phyloP scores from a whole-genome alignment of 2,113 vertebrate species.

The Pseudorectes ferrugineus region DNA sequence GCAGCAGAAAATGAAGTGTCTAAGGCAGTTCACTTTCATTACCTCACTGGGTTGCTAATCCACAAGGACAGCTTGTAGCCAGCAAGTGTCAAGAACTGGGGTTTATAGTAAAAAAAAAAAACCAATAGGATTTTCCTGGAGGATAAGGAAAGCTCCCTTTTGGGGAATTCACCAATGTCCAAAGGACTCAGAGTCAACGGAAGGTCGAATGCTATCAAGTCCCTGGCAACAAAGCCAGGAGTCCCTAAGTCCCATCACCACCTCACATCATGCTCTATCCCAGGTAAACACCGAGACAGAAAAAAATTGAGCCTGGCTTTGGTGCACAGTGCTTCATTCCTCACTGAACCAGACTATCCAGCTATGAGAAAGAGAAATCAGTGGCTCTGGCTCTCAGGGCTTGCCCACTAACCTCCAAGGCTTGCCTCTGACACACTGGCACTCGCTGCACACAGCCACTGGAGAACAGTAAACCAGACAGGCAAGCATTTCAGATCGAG shows the following conservation, averaged over 20 bases:
- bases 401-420: not conserved
- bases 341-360: not conserved
- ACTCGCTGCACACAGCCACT: rapidly evolving
- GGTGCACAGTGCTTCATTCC: not conserved
- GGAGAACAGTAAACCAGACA: not conserved
- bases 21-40: not conserved
- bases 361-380: not conserved
- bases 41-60: not conserved
- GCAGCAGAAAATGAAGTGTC: not conserved
- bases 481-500: rapidly evolving
- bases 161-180: not conserved
- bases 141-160: not conserved
- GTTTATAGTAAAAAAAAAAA: not conserved
- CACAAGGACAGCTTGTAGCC: not conserved
- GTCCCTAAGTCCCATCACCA: not conserved
- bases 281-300: not conserved
- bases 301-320: not conserved
- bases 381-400: not conserved
- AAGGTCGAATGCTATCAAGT: not conserved
- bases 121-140: not conserved
- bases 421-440: not conserved
- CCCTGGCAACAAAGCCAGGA: not conserved
- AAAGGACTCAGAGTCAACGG: rapidly evolving
- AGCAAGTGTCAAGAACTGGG: not conserved
- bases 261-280: not conserved